phyloP scores from a whole-genome alignment of 2,888 invertebrate genomes.

The Andricus curvator region DNA sequence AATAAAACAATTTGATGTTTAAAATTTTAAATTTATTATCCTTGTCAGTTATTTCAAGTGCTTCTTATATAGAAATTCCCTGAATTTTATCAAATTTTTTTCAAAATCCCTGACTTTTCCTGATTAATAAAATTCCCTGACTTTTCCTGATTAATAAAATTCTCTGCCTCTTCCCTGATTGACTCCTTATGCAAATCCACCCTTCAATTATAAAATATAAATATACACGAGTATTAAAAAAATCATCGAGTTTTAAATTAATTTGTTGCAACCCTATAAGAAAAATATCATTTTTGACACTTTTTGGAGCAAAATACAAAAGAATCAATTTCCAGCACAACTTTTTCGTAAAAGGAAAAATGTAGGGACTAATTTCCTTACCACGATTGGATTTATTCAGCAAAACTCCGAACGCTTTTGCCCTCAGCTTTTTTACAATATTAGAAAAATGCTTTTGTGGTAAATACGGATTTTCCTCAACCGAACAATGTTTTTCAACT shows the following conservation, averaged over 20 bases:
- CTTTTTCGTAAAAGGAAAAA: background rate
- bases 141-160: too few relatives aligned
- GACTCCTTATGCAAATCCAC: too few relatives aligned
- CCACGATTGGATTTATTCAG: conserved; percentile 64
- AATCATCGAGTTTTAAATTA: background rate
- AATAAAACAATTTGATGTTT: too few relatives aligned
- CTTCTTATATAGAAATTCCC: too few relatives aligned
- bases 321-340: background rate
- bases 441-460: conserved; percentile 55
- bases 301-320: conserved; percentile 13
- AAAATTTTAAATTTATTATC: too few relatives aligned
- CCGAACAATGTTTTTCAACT: conserved; percentile 53
- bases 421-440: conserved; percentile 64
- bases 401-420: conserved; percentile 71
- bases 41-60: too few relatives aligned
- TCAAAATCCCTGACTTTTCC: too few relatives aligned
- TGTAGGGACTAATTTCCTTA: conserved; percentile 43
- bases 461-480: conserved; percentile 52
- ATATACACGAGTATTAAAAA: background rate
- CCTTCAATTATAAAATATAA: background rate
- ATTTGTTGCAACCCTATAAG: background rate
- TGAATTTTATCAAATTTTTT: too few relatives aligned
- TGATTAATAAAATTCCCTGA: too few relatives aligned
- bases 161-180: too few relatives aligned
- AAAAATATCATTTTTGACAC: background rate